These are phyloP conservation scores for Mactromeris polynyma DNA, from an alignment of 2,888 invertebrate species.

Conservation along the genomic window DNA sequence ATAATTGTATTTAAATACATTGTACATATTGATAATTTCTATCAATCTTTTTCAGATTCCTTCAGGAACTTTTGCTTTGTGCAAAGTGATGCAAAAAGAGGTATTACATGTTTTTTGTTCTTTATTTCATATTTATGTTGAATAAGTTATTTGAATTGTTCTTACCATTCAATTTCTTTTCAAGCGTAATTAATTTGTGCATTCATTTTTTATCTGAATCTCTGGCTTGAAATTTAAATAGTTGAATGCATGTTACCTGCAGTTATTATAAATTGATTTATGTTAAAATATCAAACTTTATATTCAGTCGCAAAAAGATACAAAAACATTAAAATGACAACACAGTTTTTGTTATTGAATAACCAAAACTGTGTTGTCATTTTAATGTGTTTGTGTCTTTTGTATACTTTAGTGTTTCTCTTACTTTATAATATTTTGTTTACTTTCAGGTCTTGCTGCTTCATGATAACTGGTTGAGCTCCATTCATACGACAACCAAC, in stretches of 20 bases:
- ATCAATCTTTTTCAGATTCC: conserved; percentile 89
- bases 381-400: neutral
- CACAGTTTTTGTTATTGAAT: no score
- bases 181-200: no score
- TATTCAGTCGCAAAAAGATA: no score
- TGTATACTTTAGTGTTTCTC: neutral
- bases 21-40: neutral
- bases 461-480: conserved; percentile 91
- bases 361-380: no score
- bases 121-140: neutral
- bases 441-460: conserved; percentile 86
- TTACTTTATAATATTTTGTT: neutral
- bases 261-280: no score
- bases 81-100: conserved; percentile 94
- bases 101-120: conserved; percentile 72
- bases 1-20: no score
- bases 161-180: neutral
- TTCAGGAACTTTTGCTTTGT: conserved; percentile 92
- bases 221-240: no score
- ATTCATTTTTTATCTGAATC: no score
- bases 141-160: neutral
- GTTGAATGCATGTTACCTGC: no score
- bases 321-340: no score
- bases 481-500: conserved; percentile 91
- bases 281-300: no score